Percentiles rank a stretch among this genome's conserved stretches.
Evolutionary conservation across 2,113 vertebrate genomes (phyloP).

Genomic region (Toxostoma redivivum): DNA sequence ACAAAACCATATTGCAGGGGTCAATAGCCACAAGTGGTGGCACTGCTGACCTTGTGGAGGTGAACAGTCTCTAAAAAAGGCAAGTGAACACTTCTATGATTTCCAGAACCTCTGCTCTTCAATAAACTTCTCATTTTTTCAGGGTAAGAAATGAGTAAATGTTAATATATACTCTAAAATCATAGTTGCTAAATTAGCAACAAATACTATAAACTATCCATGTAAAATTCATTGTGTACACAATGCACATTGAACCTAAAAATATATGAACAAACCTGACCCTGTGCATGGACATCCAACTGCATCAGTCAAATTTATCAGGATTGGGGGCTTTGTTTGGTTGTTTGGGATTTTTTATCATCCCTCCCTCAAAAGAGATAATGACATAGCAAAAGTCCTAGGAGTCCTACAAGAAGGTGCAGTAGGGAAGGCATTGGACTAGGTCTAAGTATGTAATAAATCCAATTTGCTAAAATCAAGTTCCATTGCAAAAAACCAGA

Average conservation of each 20-base stretch:
- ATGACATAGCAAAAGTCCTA: neutral
- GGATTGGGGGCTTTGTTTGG: accelerated
- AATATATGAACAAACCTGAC: neutral
- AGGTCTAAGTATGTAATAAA: neutral
- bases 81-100: neutral
- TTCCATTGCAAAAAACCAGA: neutral
- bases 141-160: neutral
- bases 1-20: neutral
- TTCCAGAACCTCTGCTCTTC: neutral
- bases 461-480: neutral
- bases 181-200: neutral
- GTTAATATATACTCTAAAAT: neutral
- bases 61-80: neutral
- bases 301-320: neutral
- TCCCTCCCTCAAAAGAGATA: neutral
- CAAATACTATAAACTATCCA: neutral
- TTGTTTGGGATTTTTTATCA: neutral
- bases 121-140: neutral
- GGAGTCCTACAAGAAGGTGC: neutral
- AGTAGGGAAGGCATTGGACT: neutral
- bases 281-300: neutral
- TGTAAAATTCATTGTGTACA: neutral
- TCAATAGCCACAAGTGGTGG: neutral
- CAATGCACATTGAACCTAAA: neutral
- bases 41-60: neutral